Percentiles rank a stretch among this genome's conserved stretches.
Conservation (phyloP, 2,113 vertebrate genomes). For the Epinephelus fuscoguttatus region DNA sequence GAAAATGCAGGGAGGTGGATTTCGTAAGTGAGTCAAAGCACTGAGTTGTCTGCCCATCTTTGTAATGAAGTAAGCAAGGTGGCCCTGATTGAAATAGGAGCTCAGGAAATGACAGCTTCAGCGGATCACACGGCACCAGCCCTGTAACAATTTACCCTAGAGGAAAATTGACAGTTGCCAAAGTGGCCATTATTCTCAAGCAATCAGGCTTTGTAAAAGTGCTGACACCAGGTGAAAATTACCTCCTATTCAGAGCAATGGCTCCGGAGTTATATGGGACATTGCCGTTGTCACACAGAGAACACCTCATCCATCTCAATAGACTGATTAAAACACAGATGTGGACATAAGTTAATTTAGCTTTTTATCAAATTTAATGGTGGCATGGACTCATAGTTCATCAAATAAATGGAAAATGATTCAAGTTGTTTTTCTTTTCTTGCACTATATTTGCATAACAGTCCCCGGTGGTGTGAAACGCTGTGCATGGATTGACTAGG, state of each 20-base stretch:
- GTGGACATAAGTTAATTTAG: conserved; percentile 37
- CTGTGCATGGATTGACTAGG: conserved; percentile 50
- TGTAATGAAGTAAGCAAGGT: conserved; percentile 76
- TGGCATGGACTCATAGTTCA: conserved; percentile 36
- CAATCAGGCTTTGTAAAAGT: conserved; percentile 66
- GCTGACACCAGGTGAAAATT: conserved; percentile 67
- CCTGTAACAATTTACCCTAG: conserved; percentile 56
- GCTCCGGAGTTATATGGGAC: conserved; percentile 17
- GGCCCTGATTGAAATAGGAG: conserved; percentile 73
- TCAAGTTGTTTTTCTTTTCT: conserved; percentile 38
- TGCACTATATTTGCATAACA: conserved; percentile 40
- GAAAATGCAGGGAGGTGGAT: conserved; percentile 39
- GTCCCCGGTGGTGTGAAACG: conserved; percentile 32
- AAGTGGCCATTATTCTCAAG: conserved; percentile 69
- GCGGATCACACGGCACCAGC: conserved; percentile 51
- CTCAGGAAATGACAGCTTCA: conserved; percentile 65
- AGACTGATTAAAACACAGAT: conserved; percentile 59
- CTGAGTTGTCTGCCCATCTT: conserved; percentile 57
- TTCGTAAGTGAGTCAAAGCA: conserved; percentile 48
- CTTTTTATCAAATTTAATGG: conserved; percentile 50
- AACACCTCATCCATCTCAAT: conserved; percentile 43
- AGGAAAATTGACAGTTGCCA: conserved; percentile 75
- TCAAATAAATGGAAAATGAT: conserved; percentile 49
- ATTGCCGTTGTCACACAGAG: conserved; percentile 14
- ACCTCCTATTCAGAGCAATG: conserved; percentile 33